Evolutionary conservation across 2,797 vertebrate species (phyloP).

Genomic region (Falco berigora): DNA sequence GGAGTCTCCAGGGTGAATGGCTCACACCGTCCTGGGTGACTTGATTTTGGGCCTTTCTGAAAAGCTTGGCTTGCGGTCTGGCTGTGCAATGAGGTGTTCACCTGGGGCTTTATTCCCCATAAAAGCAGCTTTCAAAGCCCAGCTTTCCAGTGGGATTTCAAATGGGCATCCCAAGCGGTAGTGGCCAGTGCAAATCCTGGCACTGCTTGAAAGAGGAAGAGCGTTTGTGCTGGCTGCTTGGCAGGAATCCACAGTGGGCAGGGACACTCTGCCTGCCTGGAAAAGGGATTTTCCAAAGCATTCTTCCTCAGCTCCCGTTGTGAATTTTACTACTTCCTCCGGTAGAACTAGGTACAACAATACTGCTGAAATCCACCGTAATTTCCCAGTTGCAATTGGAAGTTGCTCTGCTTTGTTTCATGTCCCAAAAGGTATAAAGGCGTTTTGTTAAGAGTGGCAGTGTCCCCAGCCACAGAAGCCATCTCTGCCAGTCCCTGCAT

Average conservation of each 20-base stretch:
- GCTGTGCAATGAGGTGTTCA: not conserved
- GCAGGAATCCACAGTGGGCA: not conserved
- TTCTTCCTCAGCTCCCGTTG: not conserved
- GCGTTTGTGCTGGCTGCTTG: not conserved
- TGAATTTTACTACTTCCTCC: constrained; percentile 31
- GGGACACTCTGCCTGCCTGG: not conserved
- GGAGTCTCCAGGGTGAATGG: not conserved
- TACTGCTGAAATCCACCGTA: not conserved
- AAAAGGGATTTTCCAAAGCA: constrained; percentile 47
- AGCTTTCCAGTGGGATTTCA: not conserved
- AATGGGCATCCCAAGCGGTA: not conserved
- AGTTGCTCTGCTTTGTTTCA: not conserved
- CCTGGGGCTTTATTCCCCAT: not conserved
- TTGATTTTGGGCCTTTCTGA: not conserved
- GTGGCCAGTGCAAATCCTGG: not conserved
- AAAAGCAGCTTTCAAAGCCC: not conserved
- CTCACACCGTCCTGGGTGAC: fast-evolving
- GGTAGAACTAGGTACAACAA: not conserved
- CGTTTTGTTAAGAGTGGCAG: not conserved
- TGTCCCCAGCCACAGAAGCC: not conserved
- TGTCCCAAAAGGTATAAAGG: not conserved
- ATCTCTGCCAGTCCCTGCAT: not conserved
- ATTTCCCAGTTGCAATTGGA: not conserved
- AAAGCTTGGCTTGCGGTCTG: not conserved
- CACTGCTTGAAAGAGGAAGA: not conserved